Percentiles rank a stretch among this genome's conserved stretches.
Conservation (phyloP, 2,888 invertebrate genomes). For the Agonum fuliginosum region DNA sequence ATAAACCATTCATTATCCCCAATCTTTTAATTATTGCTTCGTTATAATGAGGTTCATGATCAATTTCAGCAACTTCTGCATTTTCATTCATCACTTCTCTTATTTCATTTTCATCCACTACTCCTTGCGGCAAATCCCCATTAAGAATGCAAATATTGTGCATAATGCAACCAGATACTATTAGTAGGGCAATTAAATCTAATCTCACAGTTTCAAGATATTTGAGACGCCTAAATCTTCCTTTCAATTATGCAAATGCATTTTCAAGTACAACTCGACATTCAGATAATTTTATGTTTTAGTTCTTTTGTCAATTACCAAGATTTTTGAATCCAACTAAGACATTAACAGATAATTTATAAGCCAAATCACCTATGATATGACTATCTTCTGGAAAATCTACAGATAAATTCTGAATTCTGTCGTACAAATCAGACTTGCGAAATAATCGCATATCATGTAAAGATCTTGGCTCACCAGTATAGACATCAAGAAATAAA, state of each 20-base stretch:
- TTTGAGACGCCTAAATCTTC: conserved; percentile 15
- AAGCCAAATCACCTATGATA: conserved; percentile 56
- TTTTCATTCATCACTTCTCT: too few species aligned
- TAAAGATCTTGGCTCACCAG: conserved; percentile 62
- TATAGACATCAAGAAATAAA: conserved; percentile 63
- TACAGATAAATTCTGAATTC: conserved; percentile 54
- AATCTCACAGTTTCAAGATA: too few species aligned
- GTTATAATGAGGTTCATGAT: too few species aligned
- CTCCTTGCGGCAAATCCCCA: too few species aligned
- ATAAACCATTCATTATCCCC: too few species aligned
- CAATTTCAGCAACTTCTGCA: too few species aligned
- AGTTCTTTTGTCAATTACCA: conserved; percentile 38
- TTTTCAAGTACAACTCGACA: conserved; percentile 11
- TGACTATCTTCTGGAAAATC: conserved; percentile 50
- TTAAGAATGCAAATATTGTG: too few species aligned
- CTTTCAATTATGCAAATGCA: conserved; percentile 32
- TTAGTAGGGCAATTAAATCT: too few species aligned
- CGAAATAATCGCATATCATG: conserved; percentile 61
- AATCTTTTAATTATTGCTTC: too few species aligned
- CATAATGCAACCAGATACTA: too few species aligned
- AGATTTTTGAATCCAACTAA: conserved; percentile 54
- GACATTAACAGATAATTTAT: conserved; percentile 27
- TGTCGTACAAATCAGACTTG: conserved; percentile 61
- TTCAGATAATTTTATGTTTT: conserved; percentile 33
- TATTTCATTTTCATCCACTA: too few species aligned